Evolutionary conservation across 2,797 vertebrate genomes (phyloP), one percentile per base, ranked within the genome.

Genomic region (Sciurus carolinensis): DNA sequence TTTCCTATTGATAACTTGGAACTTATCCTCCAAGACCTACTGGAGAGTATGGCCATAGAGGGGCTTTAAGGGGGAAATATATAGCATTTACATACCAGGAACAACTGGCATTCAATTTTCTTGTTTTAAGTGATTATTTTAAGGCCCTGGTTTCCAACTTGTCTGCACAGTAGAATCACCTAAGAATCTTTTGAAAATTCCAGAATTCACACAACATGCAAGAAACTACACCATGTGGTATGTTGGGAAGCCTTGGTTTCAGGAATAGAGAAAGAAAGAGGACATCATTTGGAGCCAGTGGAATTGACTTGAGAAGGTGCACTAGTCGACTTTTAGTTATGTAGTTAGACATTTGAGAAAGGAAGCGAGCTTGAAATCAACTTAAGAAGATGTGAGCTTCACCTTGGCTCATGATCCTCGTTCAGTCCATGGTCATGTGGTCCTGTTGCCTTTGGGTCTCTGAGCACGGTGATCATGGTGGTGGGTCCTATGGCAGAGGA

Each of bases 111-210:
- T 22, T 64, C 22, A 10, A 9, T 84, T 92, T 83, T 79, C 86
- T 85, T 82, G 8, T 26, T 92, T 92, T 66, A 57, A 6, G 1
- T 79, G 66, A 80, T 92, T 87, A 59, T 52, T 62, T 77, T 91
- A 75, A 96, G 77, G 18, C 10, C 33, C 44, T 4, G 33, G 5
- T 59, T 91, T 39, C 7, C 47, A 90, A 79, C 64, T 67, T 87
- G 72, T 73, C 88, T 86, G 75, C 67, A 75, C 50, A 80, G 76
- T 57, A 52, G 77, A 91, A 95, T 93, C 42, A 50, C 24, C 67
- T 67, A 24, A 20, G 44, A 10, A 82, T 79, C 62, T 89, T 77
- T 76, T 42, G 73, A 94, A 96, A 77, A 77, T 87, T 85, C 77
- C 30, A 52, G 76, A 85, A 52, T n/a, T 18, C 47, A 33, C 42